These are phyloP conservation scores for Pissodes strobi DNA, from an alignment of 1,140 invertebrate species.

Conservation along the genomic window DNA sequence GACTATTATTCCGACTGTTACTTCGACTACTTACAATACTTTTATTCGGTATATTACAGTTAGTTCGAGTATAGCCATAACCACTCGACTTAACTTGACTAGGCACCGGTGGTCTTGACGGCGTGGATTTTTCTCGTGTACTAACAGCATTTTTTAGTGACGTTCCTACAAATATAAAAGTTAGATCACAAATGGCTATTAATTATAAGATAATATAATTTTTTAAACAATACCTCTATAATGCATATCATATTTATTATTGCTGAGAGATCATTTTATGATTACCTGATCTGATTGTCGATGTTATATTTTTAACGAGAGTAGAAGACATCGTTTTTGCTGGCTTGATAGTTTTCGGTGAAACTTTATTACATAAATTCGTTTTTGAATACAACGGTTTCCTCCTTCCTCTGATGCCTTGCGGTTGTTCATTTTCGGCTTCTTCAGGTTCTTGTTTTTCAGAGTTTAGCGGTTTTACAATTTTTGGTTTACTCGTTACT, in stretches of 20 bases:
- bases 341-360: conserved; percentile 43
- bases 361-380: conserved; percentile 34
- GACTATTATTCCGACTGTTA: conserved; percentile 36
- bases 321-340: conserved; percentile 45
- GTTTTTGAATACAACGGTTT: conserved; percentile 69
- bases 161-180: too few relatives aligned
- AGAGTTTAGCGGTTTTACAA: conserved; percentile 60
- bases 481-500: conserved; percentile 62
- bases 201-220: too few relatives aligned
- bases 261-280: too few relatives aligned
- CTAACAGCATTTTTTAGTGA: conserved; percentile 35
- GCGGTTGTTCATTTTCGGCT: conserved; percentile 58
- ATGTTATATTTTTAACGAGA: conserved; percentile 48
- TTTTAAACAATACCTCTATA: too few relatives aligned
- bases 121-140: conserved; percentile 26
- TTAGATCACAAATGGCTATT: too few relatives aligned
- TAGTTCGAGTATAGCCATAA: conserved; percentile 18
- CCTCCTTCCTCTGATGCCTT: conserved; percentile 75
- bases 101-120: conserved; percentile 33
- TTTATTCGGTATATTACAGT: conserved; percentile 29
- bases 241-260: too few relatives aligned
- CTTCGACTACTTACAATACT: conserved; percentile 43
- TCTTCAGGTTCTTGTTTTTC: conserved; percentile 40
- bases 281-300: conserved; percentile 40
- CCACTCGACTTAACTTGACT: conserved; percentile 40